Evolutionary conservation across 2,113 vertebrate species (phyloP).

Genomic region (Pseudopodoces humilis): DNA sequence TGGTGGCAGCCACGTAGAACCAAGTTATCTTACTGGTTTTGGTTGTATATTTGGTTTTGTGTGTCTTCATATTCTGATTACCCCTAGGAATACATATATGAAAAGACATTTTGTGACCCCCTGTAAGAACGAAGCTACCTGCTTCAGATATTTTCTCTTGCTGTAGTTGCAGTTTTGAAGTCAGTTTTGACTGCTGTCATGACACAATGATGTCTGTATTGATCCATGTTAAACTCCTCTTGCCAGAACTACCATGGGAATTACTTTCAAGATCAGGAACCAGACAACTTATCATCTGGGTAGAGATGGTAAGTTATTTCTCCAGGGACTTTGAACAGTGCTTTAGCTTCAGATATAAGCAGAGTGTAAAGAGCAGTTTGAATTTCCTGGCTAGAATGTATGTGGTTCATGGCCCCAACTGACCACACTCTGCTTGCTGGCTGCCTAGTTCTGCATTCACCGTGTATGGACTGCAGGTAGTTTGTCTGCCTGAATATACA

Average conservation of each 20-base stretch:
- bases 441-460: background rate
- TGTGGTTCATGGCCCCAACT: accelerated
- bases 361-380: background rate
- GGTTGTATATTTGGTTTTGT: background rate
- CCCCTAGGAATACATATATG: accelerated
- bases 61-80: background rate
- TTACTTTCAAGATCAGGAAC: background rate
- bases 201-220: background rate
- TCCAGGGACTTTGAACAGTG: background rate
- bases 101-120: background rate
- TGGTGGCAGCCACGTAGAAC: background rate
- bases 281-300: background rate
- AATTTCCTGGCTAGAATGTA: background rate
- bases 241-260: background rate
- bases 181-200: background rate
- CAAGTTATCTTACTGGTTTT: background rate
- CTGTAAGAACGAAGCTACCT: background rate
- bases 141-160: background rate
- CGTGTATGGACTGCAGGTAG: background rate
- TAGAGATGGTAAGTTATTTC: background rate
- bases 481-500: background rate
- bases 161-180: background rate
- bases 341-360: background rate
- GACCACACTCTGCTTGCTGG: background rate
- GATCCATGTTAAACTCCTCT: background rate